Evolutionary conservation across 2,113 vertebrate species (phyloP).

Genomic region (Oryzias javanicus): DNA sequence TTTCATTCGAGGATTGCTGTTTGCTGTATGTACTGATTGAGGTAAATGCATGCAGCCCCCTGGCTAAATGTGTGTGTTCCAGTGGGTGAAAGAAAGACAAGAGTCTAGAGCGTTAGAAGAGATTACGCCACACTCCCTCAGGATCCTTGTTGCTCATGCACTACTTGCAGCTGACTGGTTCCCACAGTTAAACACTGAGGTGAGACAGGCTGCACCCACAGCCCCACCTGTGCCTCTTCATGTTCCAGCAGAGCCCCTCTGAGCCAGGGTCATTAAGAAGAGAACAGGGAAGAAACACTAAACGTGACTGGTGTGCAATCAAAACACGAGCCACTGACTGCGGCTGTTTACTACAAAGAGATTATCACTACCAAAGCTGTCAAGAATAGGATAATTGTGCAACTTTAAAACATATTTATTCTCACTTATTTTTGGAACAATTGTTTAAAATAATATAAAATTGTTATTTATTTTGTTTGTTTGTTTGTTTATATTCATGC

Average conservation of each 20-base stretch:
- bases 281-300: conserved; percentile 50
- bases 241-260: conserved; percentile 70
- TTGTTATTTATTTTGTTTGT: no score
- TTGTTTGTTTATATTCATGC: background rate
- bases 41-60: conserved; percentile 39
- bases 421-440: background rate
- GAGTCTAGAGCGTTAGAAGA: conserved; percentile 67
- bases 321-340: conserved; percentile 63
- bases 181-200: conserved; percentile 78
- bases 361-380: conserved; percentile 66
- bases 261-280: conserved; percentile 64
- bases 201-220: conserved; percentile 71
- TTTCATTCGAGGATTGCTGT: conserved; percentile 63
- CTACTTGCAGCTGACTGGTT: conserved; percentile 69
- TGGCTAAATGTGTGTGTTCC: conserved; percentile 60
- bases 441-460: conserved; percentile 1
- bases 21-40: conserved; percentile 56
- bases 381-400: conserved; percentile 55
- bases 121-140: conserved; percentile 78
- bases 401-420: conserved; percentile 10
- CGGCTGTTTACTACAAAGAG: conserved; percentile 45
- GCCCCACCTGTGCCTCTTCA: conserved; percentile 75
- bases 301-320: conserved; percentile 57
- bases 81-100: conserved; percentile 45
- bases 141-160: conserved; percentile 78